Evolutionary conservation across 2,888 invertebrate genomes (phyloP), one percentile per base, ranked within the genome.

Genomic region (Pelosia muscerda): DNA sequence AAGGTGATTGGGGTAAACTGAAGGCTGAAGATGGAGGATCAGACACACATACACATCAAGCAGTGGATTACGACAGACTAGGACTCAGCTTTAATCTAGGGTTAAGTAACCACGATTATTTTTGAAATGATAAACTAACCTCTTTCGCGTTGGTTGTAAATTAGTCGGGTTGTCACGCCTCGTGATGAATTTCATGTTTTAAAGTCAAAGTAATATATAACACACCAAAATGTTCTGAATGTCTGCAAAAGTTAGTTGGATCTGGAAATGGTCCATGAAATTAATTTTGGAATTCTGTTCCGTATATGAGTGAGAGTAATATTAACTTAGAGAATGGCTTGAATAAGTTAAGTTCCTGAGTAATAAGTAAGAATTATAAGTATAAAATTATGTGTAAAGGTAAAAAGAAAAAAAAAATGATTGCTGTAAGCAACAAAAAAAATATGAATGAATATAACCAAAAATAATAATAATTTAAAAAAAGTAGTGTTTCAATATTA

Each of bases 171-270:
- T 56, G 66, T 62, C 66, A 61, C 61, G n/a, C 63, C 53, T 34
- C 63, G 15, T 63, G 53, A 25, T 58, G 54, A 67, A 63, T 63
- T 67, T 67, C 58, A 67, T 67, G 53, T 54, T 63, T 58, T 63
- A 67, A 22, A 58, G 53, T 42, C 31, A 53, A 56, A 19, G 57
- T 66, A 63, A 67, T 67, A 62, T 62, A 42, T 42, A 38, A 67
- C 67, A 15, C 26, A 63, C 26, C 26, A 54, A 62, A 66, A 62
- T 58, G 53, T 22, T 67, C 57, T 57, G 58, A 66, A 67, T 53
- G 66, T 63, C 67, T 10, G 22, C 53, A 15, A 11, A 58, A 67
- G 58, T 67, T 67, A 62, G 58, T 54, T 58, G 54, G 25, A 60
- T 63, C 53, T 25, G n/a, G 53, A 34, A 67, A 67, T 63, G 63